Percentiles rank a stretch among this genome's conserved stretches.
Conservation (phyloP, 2,113 vertebrate species). For the Amphiprion ocellaris region DNA sequence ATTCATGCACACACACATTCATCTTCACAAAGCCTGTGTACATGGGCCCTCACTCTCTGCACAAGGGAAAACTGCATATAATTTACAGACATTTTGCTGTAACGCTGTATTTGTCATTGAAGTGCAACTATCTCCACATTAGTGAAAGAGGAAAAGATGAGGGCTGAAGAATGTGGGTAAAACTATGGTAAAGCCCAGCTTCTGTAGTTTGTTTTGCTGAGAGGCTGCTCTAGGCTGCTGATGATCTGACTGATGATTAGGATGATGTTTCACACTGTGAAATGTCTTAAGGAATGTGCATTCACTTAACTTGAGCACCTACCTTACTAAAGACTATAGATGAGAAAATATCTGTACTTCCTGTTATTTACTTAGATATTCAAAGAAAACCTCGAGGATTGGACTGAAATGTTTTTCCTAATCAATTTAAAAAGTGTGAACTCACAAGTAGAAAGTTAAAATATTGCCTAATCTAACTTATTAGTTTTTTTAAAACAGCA, state of each 20-base stretch:
- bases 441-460: not conserved
- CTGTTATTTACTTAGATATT: not conserved
- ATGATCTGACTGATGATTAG: conserved; percentile 46
- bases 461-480: not conserved
- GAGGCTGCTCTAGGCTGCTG: conserved; percentile 46
- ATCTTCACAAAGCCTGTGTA: not conserved
- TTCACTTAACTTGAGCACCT: conserved; percentile 9
- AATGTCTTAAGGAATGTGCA: conserved; percentile 23
- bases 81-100: not conserved
- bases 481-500: not conserved
- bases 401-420: not conserved
- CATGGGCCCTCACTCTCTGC: not conserved
- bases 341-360: not conserved
- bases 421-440: conserved; percentile 3
- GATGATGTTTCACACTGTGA: conserved; percentile 29
- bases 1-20: too few relatives aligned
- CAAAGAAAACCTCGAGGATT: not conserved
- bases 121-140: conserved; percentile 4
- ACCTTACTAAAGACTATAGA: not conserved
- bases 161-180: conserved; percentile 26
- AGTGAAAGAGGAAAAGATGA: conserved; percentile 20
- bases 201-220: conserved; percentile 48
- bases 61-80: not conserved
- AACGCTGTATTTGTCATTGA: conserved; percentile 1
- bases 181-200: conserved; percentile 18